Conservation (phyloP, 2,888 invertebrate species). For the Dryocosmus kuriphilus region DNA sequence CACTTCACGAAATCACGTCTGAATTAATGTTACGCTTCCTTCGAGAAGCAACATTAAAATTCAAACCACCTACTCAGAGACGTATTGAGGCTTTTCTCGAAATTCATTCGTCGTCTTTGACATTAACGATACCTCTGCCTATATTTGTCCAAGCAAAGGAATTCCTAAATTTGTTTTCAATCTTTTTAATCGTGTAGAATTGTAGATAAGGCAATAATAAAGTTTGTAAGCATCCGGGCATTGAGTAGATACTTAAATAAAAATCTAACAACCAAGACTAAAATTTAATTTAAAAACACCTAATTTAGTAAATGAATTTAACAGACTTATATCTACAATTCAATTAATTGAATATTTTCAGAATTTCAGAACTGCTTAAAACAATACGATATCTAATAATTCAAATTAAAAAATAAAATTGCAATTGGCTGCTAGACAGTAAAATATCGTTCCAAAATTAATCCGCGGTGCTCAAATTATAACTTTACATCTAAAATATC, state of each 20-base stretch:
- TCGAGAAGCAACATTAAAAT: slow-evolving; percentile 39
- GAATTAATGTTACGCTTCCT: slow-evolving; percentile 39
- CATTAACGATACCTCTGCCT: slow-evolving; percentile 28
- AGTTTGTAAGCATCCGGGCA: neutral
- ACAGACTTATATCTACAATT: neutral
- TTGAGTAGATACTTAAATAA: neutral
- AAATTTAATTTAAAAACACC: neutral
- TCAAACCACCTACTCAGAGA: slow-evolving; percentile 29
- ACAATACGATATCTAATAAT: neutral
- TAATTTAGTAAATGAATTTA: neutral
- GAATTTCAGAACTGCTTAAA: too few species aligned
- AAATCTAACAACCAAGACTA: neutral
- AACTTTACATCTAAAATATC: neutral
- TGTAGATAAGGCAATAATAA: neutral
- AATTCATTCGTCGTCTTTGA: slow-evolving; percentile 27
- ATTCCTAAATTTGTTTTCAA: neutral
- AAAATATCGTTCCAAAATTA: neutral
- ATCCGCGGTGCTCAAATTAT: too few species aligned
- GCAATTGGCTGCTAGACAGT: neutral
- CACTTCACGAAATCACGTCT: slow-evolving; percentile 39
- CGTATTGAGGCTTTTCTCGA: slow-evolving; percentile 38
- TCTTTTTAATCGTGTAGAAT: slow-evolving; percentile 7
- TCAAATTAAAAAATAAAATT: neutral
- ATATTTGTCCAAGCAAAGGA: neutral
- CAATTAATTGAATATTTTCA: neutral